Base-by-base conservation (phyloP, 2,888 invertebrate species). In the Callyntrura guangdongensis region DNA sequence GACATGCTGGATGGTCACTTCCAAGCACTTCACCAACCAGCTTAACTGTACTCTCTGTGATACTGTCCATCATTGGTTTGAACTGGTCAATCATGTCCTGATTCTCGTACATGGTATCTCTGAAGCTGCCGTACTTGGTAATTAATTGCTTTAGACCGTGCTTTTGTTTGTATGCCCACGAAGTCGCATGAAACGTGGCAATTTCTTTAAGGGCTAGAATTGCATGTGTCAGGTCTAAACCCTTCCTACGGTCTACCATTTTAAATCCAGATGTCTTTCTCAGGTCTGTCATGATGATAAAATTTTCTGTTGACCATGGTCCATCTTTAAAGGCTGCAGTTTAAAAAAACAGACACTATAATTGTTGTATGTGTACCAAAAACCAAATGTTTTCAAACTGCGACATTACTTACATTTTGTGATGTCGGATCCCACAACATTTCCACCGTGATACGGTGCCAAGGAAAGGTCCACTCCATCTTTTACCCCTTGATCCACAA, bases 141-240 rank as follows among this genome's bases (percentile, higher is more conserved):
- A 47, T 81, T n/a, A 91, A n/a, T 0, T 17, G 67, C 4, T 17
- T 11, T 27, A 91, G 36, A 0, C 72, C 81, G 12, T 85, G 14
- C 22, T 88, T 64, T 36, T 88, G 49, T 20, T 91, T 91, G 81
- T 88, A 91, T 3, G 91, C 91, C 84, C 88, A 87, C 5, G 79
- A 20, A 1, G 85, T 17, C 17, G 91, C 87, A 67, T 91, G 91
- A 1, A 85, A 14, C 36, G 89, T 91, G 0, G 92, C 94, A 25
- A 94, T 79, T 85, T 93, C 92, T 53, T 72, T 61, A 14, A 94
- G 27, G n/a, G 91, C 93, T 2, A 94, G 83, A 3, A n/a, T n/a
- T 11, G 90, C 90, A 69, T 94, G 94, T 6, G 85, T 81, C 11
- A 92, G 53, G 72, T 93, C 93, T 5, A 94, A 72, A 0, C 93